These are phyloP conservation scores for Drosophila tripunctata DNA, from an alignment of 2,888 invertebrate genomes.

Conservation along the genomic window DNA sequence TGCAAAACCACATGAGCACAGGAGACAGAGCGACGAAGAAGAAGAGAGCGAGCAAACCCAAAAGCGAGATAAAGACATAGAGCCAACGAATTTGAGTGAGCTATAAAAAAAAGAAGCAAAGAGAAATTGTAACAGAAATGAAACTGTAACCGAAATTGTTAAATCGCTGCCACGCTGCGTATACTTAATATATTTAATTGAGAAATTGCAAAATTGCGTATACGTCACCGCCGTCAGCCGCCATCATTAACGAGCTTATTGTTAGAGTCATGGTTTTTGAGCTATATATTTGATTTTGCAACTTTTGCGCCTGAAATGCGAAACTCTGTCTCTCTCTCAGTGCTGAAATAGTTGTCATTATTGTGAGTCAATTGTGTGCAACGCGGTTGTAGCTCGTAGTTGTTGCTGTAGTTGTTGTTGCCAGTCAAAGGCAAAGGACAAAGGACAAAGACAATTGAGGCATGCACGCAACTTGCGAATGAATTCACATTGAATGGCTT, in stretches of 20 bases:
- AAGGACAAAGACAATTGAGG: constrained; percentile 44
- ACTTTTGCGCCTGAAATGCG: constrained; percentile 11
- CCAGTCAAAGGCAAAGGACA: constrained; percentile 49
- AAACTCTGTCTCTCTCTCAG: constrained; percentile 3
- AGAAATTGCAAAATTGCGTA: constrained; percentile 78
- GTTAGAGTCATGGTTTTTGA: constrained; percentile 44
- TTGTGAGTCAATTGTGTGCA: constrained; percentile 78
- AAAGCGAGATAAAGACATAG: neutral
- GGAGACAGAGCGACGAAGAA: neutral
- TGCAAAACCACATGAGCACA: constrained; percentile 49
- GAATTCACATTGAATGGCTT: constrained; percentile 45
- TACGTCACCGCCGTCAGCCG: too few species aligned
- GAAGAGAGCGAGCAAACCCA: neutral
- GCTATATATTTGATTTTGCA: constrained; percentile 24
- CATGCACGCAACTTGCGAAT: constrained; percentile 67
- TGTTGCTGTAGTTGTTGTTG: constrained; percentile 19
- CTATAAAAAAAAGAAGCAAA: constrained; percentile 50
- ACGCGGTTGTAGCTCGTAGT: constrained; percentile 36
- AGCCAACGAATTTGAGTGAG: constrained; percentile 31
- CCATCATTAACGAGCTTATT: constrained; percentile 74
- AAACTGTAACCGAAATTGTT: constrained; percentile 56
- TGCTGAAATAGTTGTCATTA: constrained; percentile 68
- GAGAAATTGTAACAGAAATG: too few species aligned
- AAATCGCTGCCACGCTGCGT: constrained; percentile 49
- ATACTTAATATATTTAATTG: constrained; percentile 75